Percentiles rank a stretch among this genome's conserved stretches.
These are phyloP conservation scores for Polyommatus icarus DNA, from an alignment of 2,888 invertebrate genomes.

Conservation along the genomic window DNA sequence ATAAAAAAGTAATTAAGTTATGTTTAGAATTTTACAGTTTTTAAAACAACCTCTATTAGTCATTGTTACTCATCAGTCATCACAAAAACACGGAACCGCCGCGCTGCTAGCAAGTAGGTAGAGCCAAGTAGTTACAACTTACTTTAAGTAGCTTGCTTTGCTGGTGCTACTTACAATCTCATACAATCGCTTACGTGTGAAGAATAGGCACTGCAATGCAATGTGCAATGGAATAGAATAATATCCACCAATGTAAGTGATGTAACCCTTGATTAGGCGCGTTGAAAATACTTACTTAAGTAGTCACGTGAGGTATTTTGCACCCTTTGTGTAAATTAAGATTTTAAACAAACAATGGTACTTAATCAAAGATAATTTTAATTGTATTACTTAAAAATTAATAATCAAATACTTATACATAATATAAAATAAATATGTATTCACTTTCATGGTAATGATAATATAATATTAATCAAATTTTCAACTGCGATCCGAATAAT, in stretches of 20 bases:
- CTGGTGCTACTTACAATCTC: background rate
- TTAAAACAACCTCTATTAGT: background rate
- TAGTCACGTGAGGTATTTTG: background rate
- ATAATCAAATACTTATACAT: too few relatives aligned
- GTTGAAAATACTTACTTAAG: background rate
- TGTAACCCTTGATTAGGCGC: background rate
- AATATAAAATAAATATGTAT: too few relatives aligned
- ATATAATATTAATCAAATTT: too few relatives aligned
- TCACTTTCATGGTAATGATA: too few relatives aligned
- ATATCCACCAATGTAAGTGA: background rate
- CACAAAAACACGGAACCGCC: conserved; percentile 7
- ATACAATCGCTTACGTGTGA: background rate
- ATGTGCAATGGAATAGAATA: background rate
- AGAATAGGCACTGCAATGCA: background rate
- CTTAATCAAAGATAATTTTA: too few relatives aligned
- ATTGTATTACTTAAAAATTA: too few relatives aligned
- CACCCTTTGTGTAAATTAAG: background rate
- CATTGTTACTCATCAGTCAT: background rate
- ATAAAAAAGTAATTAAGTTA: background rate
- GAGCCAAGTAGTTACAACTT: background rate
- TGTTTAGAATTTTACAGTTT: background rate
- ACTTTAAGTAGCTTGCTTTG: background rate
- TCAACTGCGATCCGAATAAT: background rate
- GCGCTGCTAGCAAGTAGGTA: background rate
- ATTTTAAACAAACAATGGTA: background rate